Evolutionary conservation across 1,140 invertebrate genomes (phyloP).

Genomic region (Aphaenogaster floridana): DNA sequence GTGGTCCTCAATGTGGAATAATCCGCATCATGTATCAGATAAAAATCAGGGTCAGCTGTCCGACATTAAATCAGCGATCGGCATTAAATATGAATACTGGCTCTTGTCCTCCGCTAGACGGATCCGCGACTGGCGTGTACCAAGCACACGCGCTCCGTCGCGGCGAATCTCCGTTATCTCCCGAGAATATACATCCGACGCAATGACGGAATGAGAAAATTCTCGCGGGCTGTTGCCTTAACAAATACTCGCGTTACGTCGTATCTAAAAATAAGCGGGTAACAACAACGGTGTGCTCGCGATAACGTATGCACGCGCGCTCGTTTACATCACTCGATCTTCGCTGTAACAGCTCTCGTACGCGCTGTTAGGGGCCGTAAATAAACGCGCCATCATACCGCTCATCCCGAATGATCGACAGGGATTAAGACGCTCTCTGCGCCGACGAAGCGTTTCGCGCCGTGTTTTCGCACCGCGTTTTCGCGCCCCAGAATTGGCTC

Average conservation of each 20-base stretch:
- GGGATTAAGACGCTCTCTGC: conserved; percentile 53
- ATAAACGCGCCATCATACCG: conserved; percentile 48
- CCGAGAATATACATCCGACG: background rate
- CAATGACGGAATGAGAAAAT: background rate
- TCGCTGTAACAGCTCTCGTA: background rate
- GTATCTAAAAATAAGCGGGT: conserved; percentile 44
- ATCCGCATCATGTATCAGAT: background rate
- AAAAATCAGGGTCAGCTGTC: conserved; percentile 13
- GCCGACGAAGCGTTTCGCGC: background rate
- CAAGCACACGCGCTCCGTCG: background rate
- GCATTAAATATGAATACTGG: conserved; percentile 18
- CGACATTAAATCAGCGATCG: conserved; percentile 7
- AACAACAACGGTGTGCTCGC: background rate
- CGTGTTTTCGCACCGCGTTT: background rate
- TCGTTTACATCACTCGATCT: conserved; percentile 52
- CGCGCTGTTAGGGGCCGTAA: conserved; percentile 17
- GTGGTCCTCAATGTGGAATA: background rate
- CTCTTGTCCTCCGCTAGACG: conserved; percentile 12
- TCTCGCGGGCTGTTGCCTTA: conserved; percentile 34
- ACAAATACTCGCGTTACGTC: conserved; percentile 47
- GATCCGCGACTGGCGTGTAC: background rate
- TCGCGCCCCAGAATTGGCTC: background rate
- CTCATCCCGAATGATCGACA: conserved; percentile 56
- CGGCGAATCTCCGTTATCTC: conserved; percentile 20
- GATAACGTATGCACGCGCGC: conserved; percentile 31